These are phyloP conservation scores for Marmota flaviventris DNA, from an alignment of 2,113 vertebrate species.

Conservation along the genomic window DNA sequence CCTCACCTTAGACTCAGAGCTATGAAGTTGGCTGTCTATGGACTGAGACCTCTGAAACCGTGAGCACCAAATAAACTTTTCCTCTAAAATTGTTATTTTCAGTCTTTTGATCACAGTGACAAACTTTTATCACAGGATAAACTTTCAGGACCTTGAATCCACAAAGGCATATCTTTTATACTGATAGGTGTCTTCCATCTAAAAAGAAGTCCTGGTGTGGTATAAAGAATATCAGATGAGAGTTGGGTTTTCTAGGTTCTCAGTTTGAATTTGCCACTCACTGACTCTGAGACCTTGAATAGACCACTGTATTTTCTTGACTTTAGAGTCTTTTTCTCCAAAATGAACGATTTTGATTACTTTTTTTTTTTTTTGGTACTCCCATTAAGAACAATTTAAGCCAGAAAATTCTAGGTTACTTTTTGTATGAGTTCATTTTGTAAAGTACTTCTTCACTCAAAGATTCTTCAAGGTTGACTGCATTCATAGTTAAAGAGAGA, in stretches of 20 bases:
- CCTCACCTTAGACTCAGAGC: too few relatives aligned
- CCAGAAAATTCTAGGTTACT: background rate
- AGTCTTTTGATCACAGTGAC: too few relatives aligned
- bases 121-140: too few relatives aligned
- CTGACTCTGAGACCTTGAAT: background rate
- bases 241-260: background rate
- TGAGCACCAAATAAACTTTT: too few relatives aligned
- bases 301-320: background rate
- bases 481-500: background rate
- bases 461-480: background rate
- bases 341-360: background rate
- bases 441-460: background rate
- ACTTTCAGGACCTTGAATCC: background rate
- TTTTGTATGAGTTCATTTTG: background rate
- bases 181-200: background rate
- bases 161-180: background rate
- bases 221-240: background rate
- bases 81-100: too few relatives aligned
- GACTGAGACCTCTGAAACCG: too few relatives aligned
- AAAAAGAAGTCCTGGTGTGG: background rate
- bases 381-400: background rate
- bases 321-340: background rate
- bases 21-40: too few relatives aligned
- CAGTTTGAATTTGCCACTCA: background rate
- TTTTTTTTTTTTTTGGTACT: constrained; percentile 6